phyloP scores from a whole-genome alignment of 2,888 invertebrate species.

The Brachynemurus nebulosus region DNA sequence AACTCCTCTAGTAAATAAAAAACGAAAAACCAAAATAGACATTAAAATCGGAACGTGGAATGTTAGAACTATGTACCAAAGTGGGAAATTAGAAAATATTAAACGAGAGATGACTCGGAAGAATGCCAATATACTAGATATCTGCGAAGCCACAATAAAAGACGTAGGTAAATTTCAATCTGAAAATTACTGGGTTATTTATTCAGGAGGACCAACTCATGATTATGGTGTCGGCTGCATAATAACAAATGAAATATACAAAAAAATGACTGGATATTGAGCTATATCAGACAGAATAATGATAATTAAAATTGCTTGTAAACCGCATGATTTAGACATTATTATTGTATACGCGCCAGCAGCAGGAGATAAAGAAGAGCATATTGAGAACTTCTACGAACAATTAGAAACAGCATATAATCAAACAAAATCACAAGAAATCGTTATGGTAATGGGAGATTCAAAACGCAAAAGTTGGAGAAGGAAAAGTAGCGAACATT shows the following conservation, averaged over 20 bases:
- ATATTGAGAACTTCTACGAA: not conserved
- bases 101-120: not conserved
- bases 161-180: not conserved
- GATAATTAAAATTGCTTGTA: not conserved
- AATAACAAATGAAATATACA: not conserved
- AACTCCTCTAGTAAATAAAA: not conserved
- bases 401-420: conserved; percentile 1
- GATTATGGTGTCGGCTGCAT: not conserved
- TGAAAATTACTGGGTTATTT: not conserved
- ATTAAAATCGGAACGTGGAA: conserved; percentile 3
- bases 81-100: not conserved
- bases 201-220: not conserved
- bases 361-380: not conserved
- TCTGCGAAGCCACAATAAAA: not conserved
- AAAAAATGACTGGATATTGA: not conserved
- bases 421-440: conserved; percentile 1
- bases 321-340: not conserved
- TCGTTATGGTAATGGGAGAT: conserved; percentile 5
- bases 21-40: not conserved
- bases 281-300: not conserved
- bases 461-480: conserved; percentile 5
- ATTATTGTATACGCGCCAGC: not conserved
- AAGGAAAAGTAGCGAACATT: not conserved
- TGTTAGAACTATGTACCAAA: conserved; percentile 1
- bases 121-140: not conserved